Conservation (phyloP, 2,797 vertebrate species). For the Sebastes hubbsi region DNA sequence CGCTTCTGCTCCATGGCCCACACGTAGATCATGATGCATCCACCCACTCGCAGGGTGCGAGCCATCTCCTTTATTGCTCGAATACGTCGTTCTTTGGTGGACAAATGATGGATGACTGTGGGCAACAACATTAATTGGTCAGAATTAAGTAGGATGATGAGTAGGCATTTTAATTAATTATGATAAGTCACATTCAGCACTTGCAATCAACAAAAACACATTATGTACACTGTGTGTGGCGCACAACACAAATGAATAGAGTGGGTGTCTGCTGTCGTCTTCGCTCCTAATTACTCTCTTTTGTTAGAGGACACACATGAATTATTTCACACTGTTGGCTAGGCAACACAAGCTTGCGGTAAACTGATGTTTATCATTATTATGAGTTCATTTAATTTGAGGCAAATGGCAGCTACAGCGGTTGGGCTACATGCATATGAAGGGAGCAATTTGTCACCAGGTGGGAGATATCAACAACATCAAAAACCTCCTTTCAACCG, state of each 20-base stretch:
- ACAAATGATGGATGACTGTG: conserved; percentile 86
- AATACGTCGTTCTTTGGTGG: conserved; percentile 80
- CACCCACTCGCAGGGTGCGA: conserved; percentile 81
- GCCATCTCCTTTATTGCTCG: conserved; percentile 88
- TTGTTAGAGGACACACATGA: conserved; percentile 28
- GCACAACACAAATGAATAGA: conserved; percentile 7
- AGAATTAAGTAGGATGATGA: neutral
- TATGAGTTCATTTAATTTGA: conserved; percentile 20
- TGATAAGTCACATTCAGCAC: neutral
- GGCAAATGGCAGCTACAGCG: neutral
- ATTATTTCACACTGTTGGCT: conserved; percentile 59
- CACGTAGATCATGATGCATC: conserved; percentile 88
- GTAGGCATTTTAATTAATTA: neutral
- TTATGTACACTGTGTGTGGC: neutral
- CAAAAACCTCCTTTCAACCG: neutral
- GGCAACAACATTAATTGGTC: conserved; percentile 15
- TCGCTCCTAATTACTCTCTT: conserved; percentile 33
- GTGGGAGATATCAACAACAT: neutral
- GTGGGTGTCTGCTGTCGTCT: conserved; percentile 19
- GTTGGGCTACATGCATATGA: neutral
- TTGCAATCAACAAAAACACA: conserved; percentile 15
- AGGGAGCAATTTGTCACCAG: neutral
- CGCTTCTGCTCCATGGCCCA: conserved; percentile 88
- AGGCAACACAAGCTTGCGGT: conserved; percentile 43
- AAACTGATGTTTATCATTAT: conserved; percentile 55